phyloP scores from a whole-genome alignment of 2,113 vertebrate species.

The Poeciliopsis retropinna region DNA sequence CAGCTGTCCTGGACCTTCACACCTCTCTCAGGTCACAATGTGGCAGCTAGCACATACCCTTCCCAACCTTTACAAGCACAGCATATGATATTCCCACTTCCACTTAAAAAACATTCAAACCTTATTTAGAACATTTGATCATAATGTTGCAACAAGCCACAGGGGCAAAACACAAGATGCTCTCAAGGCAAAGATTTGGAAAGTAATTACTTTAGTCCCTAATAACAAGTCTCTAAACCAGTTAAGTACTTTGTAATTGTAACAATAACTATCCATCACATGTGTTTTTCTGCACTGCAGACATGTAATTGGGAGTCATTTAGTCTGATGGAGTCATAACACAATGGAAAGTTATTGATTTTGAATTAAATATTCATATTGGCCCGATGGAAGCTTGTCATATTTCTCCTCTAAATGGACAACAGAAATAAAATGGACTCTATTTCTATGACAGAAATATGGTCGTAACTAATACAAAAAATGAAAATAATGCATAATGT shows the following conservation, averaged over 20 bases:
- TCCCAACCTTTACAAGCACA: constrained; percentile 15
- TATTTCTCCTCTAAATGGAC: constrained; percentile 27
- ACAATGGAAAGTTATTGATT: constrained; percentile 70
- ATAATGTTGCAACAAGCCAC: neutral
- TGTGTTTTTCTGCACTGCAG: constrained; percentile 47
- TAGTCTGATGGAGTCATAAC: constrained; percentile 64
- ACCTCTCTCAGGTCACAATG: constrained; percentile 9
- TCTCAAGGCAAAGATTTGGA: constrained; percentile 20
- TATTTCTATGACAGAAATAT: constrained; percentile 26
- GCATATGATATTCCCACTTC: constrained; percentile 19
- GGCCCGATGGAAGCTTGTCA: neutral
- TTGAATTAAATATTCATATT: constrained; percentile 62
- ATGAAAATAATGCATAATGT: neutral
- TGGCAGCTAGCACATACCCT: constrained; percentile 13
- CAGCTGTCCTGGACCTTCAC: constrained; percentile 21
- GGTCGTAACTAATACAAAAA: neutral
- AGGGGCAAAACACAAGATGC: constrained; percentile 24
- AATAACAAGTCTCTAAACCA: constrained; percentile 65
- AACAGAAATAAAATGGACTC: constrained; percentile 48
- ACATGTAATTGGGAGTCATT: constrained; percentile 63
- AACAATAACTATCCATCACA: constrained; percentile 65
- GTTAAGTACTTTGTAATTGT: constrained; percentile 60
- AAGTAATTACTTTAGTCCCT: constrained; percentile 65
- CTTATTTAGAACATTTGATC: constrained; percentile 52
- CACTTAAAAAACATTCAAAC: constrained; percentile 41